A percentile compares a stretch with the other conserved stretches of the same genome.
These are phyloP conservation scores for Trichomalopsis sarcophagae DNA, from an alignment of 1,140 invertebrate genomes.

Conservation along the genomic window DNA sequence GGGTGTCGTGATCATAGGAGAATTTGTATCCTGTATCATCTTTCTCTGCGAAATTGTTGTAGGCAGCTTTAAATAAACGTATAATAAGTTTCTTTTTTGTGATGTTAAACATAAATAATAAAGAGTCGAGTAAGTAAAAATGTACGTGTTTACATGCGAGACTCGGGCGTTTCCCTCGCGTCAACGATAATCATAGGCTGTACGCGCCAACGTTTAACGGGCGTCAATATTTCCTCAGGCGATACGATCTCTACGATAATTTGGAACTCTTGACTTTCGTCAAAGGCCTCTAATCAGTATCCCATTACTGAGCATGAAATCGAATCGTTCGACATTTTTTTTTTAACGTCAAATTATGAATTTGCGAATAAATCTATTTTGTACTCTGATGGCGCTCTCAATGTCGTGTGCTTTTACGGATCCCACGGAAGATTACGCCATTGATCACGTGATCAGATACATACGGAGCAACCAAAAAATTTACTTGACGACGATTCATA, in stretches of 20 bases:
- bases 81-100: neutral
- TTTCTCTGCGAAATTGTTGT: neutral
- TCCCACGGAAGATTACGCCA: neutral
- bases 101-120: neutral
- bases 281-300: neutral
- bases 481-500: neutral
- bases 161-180: neutral
- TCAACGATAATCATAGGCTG: neutral
- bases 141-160: neutral
- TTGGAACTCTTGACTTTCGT: neutral
- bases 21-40: neutral
- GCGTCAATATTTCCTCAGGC: constrained; percentile 9
- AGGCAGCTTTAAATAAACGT: neutral
- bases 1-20: neutral
- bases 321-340: neutral
- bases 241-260: constrained; percentile 5
- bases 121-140: neutral
- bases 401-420: neutral
- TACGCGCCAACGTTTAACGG: neutral
- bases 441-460: neutral
- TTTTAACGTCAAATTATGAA: neutral
- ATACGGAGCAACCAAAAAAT: neutral
- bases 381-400: neutral
- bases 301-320: neutral
- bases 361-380: neutral